Evolutionary conservation across 2,113 vertebrate genomes (phyloP).

Genomic region (Heterochromis multidens): DNA sequence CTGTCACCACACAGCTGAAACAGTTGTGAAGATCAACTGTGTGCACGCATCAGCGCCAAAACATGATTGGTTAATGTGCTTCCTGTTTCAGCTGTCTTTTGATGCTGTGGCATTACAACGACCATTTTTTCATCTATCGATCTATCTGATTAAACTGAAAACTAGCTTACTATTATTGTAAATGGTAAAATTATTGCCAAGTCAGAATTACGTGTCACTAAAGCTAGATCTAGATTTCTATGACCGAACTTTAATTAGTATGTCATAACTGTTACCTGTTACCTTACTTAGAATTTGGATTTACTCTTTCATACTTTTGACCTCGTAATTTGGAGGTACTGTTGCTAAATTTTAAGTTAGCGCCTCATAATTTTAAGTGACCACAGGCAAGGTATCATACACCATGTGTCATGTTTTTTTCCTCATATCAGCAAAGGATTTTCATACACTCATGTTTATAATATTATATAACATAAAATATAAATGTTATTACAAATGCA

Average conservation of each 20-base stretch:
- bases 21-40: background rate
- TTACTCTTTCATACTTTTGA: background rate
- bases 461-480: no score
- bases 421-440: no score
- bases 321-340: background rate
- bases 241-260: background rate
- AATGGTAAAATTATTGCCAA: background rate
- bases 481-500: no score
- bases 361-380: no score
- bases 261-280: no score
- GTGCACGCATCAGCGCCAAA: accelerated
- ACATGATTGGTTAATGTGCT: background rate
- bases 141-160: background rate
- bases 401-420: no score
- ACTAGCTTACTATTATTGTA: background rate
- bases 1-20: background rate
- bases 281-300: no score
- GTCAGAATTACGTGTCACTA: background rate
- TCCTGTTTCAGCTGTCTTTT: background rate
- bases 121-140: no score
- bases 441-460: no score
- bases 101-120: background rate
- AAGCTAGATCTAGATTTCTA: background rate
- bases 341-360: background rate
- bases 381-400: no score